Conservation (phyloP, 2,113 vertebrate species). For the Sminthopsis crassicaudata region DNA sequence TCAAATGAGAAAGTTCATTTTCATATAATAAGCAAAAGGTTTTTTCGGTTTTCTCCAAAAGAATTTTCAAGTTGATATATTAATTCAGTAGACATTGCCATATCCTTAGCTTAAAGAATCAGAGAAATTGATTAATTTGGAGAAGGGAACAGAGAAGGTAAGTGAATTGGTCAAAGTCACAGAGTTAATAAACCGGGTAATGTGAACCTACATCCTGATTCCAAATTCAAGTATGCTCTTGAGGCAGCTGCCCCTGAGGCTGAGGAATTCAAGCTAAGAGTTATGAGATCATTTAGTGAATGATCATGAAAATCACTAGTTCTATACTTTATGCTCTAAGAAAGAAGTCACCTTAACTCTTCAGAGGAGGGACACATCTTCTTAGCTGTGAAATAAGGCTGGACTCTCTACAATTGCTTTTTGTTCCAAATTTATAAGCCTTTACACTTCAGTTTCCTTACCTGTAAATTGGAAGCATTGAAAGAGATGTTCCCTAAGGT, state of each 20-base stretch:
- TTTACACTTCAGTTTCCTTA: not conserved
- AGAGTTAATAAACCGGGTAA: not conserved
- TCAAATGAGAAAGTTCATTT: not conserved
- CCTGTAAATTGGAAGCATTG: not conserved
- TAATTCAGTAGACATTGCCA: not conserved
- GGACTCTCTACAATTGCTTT: not conserved
- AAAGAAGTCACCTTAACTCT: not conserved
- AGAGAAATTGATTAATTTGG: not conserved
- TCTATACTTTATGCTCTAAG: not conserved
- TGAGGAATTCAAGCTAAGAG: not conserved
- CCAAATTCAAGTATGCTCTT: not conserved
- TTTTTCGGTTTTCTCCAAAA: not conserved
- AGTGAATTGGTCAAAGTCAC: not conserved
- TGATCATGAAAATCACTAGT: not conserved
- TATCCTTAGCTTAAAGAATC: not conserved
- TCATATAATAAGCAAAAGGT: not conserved
- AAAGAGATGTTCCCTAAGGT: not conserved
- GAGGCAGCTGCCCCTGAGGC: not conserved
- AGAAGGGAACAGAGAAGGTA: not conserved
- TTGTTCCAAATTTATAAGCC: not conserved
- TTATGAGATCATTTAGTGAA: not conserved
- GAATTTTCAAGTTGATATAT: not conserved
- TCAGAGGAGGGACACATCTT: not conserved
- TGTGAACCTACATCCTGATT: not conserved
- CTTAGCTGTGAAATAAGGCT: not conserved